Base-by-base conservation (phyloP, 2,888 invertebrate species). In the Herminia tarsipennalis region DNA sequence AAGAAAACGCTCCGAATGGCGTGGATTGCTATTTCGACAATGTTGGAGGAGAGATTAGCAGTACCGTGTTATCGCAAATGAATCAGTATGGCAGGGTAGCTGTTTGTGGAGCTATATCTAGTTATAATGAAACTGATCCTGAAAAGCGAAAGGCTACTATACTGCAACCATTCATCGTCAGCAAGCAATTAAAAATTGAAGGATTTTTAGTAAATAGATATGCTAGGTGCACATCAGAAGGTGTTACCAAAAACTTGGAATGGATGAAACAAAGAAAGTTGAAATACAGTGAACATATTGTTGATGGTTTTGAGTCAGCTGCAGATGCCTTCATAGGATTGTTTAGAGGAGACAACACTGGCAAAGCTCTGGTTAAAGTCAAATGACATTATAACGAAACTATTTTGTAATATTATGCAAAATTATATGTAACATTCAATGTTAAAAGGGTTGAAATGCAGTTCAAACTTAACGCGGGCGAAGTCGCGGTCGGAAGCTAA, bases 21-120 rank as follows among this genome's bases (percentile, higher is more conserved):
- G 81, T 95, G 0, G 95, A 96, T 70, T 94, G 94, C 67, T 95
- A 94, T 69, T 95, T 95, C 71, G 95, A 96, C 72, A 95, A 95
- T 73, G 95, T 94, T 5, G 95, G 94, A 6, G 94, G 94, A 2
- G 92, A 93, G 34, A 84, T 94, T 12, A 93, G 93, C 20, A 88
- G 86, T 32, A 75, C 76, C 0, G 91, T 94, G 4, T 81, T 94
- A 1, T 78, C 78, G 18, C 92, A 93, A 51, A 94, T 95, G 94
- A 94, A 92, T 39, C 22, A 10, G 0, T 60, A 36, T 47, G 95
- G 95, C 0, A 83, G 94, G 40, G 86, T 95, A 16, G 81, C 94
- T 0, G 86, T 94, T 8, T 51, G 48, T 8, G 59, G 51, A 1
- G 34, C 37, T 21, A 44, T 49, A 8, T 47, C 48, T 29, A 21